Base-by-base conservation (phyloP, 37 sponge, comb jelly and placozoan genomes). In the Oopsacas minuta region DNA sequence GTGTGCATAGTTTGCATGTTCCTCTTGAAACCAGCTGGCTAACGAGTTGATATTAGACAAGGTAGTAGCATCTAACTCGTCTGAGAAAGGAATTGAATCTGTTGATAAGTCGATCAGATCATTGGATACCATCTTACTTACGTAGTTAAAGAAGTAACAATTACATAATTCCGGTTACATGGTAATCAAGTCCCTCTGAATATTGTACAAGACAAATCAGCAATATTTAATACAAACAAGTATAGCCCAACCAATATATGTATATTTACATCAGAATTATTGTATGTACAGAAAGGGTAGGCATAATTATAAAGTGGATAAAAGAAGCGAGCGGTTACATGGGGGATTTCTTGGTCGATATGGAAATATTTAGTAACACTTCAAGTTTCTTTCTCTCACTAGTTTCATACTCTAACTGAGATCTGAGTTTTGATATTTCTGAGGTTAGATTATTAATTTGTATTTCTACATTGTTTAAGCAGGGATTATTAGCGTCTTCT, bases 1-100 rank as follows among this genome's bases (percentile, higher is more conserved):
- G 49, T 35, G 81, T 1, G 86, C 37, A 36, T 36, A 85, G 23
- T 35, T 35, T 17, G 86, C 86, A 36, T 85, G 86, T 30, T 85
- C 86, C 35, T 36, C 39, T 10, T 30, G 39, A 36, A 81, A 85
- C 81, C 37, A 81, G 38, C 20, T 37, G 37, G 17, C 82, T 52
- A 52, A 83, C 37, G 53, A 52, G 81, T 83, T 36, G 1, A 81
- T 35, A 23, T 36, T 7, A 3, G 36, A 10, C 10, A 36, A 37
- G 15, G 75, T 61, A 7, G 20, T 34, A 5, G 75, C 28, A 34
- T 61, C 75, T 12, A 61, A 61, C 32, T 61, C 75, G 30, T 61
- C 75, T 7, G 75, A 3, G 20, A n/a, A 12, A n/a, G 7, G 75
- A 3, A 34, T 25, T 7, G 28, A 5, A 3, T 61, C 75, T 12